These are phyloP conservation scores for Scaptomyza pallida DNA, from an alignment of 1,140 invertebrate species.

Conservation along the genomic window DNA sequence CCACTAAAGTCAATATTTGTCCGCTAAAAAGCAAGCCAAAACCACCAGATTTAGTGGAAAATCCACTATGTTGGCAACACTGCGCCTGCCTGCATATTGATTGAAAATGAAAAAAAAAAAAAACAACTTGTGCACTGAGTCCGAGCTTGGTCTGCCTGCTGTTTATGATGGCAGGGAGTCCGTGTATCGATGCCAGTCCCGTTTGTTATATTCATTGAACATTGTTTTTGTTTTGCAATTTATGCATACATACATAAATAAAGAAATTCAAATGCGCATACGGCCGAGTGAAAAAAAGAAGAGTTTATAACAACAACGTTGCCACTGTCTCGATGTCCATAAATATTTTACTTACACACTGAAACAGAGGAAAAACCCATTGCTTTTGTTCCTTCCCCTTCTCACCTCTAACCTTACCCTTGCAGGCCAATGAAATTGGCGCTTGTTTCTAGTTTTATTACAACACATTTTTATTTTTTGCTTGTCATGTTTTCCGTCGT, in stretches of 20 bases:
- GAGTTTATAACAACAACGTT: constrained; percentile 67
- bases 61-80: no score
- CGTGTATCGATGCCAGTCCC: constrained; percentile 26
- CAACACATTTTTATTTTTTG: constrained; percentile 55
- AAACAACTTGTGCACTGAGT: constrained; percentile 26
- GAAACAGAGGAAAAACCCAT: constrained; percentile 5
- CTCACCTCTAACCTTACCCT: constrained; percentile 31
- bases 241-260: constrained; percentile 60
- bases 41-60: no score
- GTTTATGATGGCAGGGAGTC: neutral
- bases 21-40: no score
- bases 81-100: constrained; percentile 76
- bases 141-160: constrained; percentile 15
- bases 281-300: constrained; percentile 49
- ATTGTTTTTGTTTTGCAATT: constrained; percentile 57
- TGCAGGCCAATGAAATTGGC: constrained; percentile 63
- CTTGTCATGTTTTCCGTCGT: constrained; percentile 77
- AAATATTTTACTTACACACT: constrained; percentile 59
- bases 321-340: constrained; percentile 65
- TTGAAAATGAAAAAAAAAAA: constrained; percentile 40
- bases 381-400: neutral
- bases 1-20: no score
- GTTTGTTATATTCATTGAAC: constrained; percentile 43
- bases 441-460: constrained; percentile 81
- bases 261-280: constrained; percentile 40